These are phyloP conservation scores for Pseudopleuronectes americanus DNA, from an alignment of 2,797 vertebrate genomes.

Conservation along the genomic window DNA sequence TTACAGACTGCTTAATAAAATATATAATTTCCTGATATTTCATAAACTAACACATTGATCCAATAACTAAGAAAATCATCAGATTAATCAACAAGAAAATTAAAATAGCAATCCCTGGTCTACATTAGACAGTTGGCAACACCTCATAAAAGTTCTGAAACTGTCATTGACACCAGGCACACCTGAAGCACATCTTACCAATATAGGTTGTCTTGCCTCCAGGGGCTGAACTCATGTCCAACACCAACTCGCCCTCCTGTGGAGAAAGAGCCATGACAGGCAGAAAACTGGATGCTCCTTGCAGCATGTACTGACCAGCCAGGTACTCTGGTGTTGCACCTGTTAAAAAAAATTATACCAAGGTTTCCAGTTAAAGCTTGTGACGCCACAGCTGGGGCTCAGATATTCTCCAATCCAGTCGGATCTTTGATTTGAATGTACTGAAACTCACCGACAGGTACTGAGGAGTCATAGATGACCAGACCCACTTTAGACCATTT, in stretches of 20 bases:
- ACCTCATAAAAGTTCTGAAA: not conserved
- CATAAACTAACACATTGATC: not conserved
- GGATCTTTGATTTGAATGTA: not conserved
- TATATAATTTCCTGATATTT: not conserved
- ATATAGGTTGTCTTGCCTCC: conserved; percentile 98
- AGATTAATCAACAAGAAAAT: not conserved
- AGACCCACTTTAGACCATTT: conserved; percentile 99
- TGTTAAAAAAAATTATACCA: conserved; percentile 54
- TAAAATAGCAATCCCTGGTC: not conserved
- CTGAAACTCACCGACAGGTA: conserved; percentile 90
- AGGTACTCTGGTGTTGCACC: conserved; percentile 98
- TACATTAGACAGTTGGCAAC: not conserved
- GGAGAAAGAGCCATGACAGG: conserved; percentile 96
- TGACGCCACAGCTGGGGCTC: not conserved
- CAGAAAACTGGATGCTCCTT: conserved; percentile 95
- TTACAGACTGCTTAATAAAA: too few species aligned
- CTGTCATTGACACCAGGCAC: not conserved
- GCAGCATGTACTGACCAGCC: conserved; percentile 97
- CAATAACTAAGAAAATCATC: not conserved
- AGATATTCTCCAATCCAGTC: not conserved
- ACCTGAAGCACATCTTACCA: conserved; percentile 77
- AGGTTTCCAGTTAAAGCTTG: not conserved
- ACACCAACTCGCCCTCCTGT: conserved; percentile 93
- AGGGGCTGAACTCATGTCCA: conserved; percentile 98
- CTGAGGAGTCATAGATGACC: conserved; percentile 95